Evolutionary conservation across 2,797 vertebrate genomes (phyloP).

Genomic region (Peromyscus melanophrys): DNA sequence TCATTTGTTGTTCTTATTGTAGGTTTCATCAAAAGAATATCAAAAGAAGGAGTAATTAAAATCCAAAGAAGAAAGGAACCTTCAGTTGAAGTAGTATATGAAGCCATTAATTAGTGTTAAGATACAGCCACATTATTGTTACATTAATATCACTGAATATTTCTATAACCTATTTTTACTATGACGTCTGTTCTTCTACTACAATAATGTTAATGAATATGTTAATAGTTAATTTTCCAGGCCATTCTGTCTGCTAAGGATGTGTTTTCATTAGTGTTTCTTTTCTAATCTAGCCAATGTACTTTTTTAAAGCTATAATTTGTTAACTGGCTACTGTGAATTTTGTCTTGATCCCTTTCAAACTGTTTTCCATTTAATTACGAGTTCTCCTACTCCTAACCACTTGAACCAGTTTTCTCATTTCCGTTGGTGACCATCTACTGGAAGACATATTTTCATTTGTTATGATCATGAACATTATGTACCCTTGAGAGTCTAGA

Average conservation of each 20-base stretch:
- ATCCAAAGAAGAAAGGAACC: constrained; percentile 86
- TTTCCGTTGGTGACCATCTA: background rate
- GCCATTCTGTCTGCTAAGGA: background rate
- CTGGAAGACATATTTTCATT: constrained; percentile 14
- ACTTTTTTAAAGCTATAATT: background rate
- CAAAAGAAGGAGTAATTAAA: constrained; percentile 82
- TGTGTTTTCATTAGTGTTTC: background rate
- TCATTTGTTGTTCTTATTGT: constrained; percentile 72
- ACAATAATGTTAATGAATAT: background rate
- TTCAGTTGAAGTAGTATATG: constrained; percentile 19
- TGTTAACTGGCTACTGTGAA: constrained; percentile 37
- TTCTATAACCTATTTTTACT: background rate
- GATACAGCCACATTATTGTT: constrained; percentile 53
- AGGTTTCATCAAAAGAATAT: constrained; percentile 77
- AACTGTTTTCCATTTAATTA: background rate
- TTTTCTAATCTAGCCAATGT: background rate
- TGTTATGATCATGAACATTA: background rate
- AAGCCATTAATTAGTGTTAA: constrained; percentile 74
- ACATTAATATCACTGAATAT: constrained; percentile 17
- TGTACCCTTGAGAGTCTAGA: background rate
- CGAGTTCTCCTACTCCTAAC: background rate
- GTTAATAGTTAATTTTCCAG: constrained; percentile 18
- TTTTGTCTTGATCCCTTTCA: background rate
- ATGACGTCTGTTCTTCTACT: background rate
- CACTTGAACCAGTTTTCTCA: background rate